A percentile compares a stretch with the other conserved stretches of the same genome.
phyloP scores from a whole-genome alignment of 2,797 vertebrate species.

The Phrynocephalus vlangalii region DNA sequence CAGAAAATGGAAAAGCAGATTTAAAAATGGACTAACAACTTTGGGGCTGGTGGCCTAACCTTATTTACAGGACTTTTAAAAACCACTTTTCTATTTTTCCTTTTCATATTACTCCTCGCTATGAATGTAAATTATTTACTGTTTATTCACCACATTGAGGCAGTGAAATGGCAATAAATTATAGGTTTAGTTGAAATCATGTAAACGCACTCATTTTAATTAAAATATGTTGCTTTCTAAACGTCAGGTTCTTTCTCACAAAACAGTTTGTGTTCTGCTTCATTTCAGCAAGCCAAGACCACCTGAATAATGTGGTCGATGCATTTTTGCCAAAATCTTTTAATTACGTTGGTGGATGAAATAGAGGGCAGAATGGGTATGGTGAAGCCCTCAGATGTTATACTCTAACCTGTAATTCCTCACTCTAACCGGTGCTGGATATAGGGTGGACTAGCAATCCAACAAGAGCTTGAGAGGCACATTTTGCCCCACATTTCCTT shows the following conservation, averaged over 20 bases:
- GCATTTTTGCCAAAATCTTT: background rate
- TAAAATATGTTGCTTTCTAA: slow-evolving; percentile 16
- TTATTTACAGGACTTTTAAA: background rate
- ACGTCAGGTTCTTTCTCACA: background rate
- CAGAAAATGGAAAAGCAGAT: slow-evolving; percentile 9
- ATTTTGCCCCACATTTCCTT: too few species aligned
- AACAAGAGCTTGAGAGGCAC: too few species aligned
- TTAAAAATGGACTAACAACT: background rate
- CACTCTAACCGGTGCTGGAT: too few species aligned
- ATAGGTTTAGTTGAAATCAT: slow-evolving; percentile 5
- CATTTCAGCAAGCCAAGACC: background rate
- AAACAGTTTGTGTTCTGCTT: background rate
- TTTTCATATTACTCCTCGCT: background rate
- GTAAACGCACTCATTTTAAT: background rate
- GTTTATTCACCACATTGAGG: background rate
- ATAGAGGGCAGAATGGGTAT: background rate
- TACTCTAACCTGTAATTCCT: background rate
- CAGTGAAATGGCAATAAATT: slow-evolving; percentile 12
- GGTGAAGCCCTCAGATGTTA: background rate
- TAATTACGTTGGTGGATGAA: background rate
- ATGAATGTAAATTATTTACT: background rate
- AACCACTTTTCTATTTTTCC: background rate
- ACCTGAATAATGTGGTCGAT: background rate
- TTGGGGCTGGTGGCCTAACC: background rate
- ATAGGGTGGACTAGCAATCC: too few species aligned